A percentile compares a stretch with the other conserved stretches of the same genome.
These are phyloP conservation scores for Nipponia nippon DNA, from an alignment of 2,113 vertebrate genomes.

Conservation along the genomic window DNA sequence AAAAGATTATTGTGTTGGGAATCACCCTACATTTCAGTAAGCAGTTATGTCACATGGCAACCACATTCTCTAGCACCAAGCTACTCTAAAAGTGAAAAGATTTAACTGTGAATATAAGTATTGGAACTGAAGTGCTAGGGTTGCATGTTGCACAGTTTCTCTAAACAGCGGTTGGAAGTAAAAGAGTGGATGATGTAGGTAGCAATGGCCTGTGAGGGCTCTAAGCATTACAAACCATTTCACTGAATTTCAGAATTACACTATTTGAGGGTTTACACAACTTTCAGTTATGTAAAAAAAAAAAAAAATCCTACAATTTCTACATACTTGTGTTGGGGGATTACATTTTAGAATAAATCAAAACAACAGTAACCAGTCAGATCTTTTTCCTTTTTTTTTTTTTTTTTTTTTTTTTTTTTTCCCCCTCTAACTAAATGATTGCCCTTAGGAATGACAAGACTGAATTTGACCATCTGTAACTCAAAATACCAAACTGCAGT, in stretches of 20 bases:
- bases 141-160: background rate
- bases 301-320: background rate
- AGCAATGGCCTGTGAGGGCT: background rate
- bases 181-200: background rate
- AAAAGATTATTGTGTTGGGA: background rate
- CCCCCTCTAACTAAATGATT: rapidly evolving
- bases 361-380: background rate
- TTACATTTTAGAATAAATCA: background rate
- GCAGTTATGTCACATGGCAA: background rate
- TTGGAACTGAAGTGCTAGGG: background rate
- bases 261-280: background rate
- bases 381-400: background rate
- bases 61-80: background rate
- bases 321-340: background rate
- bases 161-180: background rate
- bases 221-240: background rate
- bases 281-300: background rate
- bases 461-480: background rate
- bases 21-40: background rate
- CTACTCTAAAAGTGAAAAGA: background rate
- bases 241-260: background rate
- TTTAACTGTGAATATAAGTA: background rate
- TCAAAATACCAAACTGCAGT: background rate
- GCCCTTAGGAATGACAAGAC: background rate
- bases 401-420: background rate